phyloP scores from a whole-genome alignment of 2,797 vertebrate species.

The Ateles fusciceps region DNA sequence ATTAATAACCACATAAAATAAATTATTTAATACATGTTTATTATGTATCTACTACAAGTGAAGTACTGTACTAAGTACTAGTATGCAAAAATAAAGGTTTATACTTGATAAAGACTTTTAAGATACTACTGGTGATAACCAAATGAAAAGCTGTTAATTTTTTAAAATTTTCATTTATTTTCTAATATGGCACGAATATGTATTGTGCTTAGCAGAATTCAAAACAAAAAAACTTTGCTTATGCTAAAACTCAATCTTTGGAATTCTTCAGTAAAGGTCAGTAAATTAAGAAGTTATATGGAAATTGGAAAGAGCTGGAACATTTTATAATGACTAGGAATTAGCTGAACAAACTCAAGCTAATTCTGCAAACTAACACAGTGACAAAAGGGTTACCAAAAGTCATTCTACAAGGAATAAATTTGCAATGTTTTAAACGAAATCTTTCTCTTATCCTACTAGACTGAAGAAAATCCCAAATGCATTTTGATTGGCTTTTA shows the following conservation, averaged over 20 bases:
- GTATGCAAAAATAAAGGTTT: not conserved
- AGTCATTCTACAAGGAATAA: not conserved
- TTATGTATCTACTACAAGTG: not conserved
- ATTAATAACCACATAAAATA: not conserved
- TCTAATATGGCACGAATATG: not conserved
- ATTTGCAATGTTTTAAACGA: not conserved
- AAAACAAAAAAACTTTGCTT: conserved; percentile 15
- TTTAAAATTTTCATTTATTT: not conserved
- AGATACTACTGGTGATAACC: not conserved
- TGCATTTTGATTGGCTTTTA: not conserved
- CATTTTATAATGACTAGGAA: not conserved
- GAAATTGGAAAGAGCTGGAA: not conserved
- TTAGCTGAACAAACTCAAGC: conserved; percentile 41
- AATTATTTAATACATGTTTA: not conserved
- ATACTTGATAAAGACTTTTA: not conserved
- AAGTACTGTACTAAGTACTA: not conserved
- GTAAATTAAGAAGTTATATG: conserved; percentile 30
- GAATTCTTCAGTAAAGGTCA: conserved; percentile 1
- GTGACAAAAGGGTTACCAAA: not conserved
- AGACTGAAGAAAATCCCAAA: not conserved
- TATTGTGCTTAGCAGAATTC: not conserved
- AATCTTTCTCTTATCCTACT: not conserved
- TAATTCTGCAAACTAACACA: conserved; percentile 29
- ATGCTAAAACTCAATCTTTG: not conserved
- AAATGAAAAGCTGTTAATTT: not conserved